A percentile compares a stretch with the other conserved stretches of the same genome.
Conservation (phyloP, 2,888 invertebrate genomes). For the Leucophenga maculata region DNA sequence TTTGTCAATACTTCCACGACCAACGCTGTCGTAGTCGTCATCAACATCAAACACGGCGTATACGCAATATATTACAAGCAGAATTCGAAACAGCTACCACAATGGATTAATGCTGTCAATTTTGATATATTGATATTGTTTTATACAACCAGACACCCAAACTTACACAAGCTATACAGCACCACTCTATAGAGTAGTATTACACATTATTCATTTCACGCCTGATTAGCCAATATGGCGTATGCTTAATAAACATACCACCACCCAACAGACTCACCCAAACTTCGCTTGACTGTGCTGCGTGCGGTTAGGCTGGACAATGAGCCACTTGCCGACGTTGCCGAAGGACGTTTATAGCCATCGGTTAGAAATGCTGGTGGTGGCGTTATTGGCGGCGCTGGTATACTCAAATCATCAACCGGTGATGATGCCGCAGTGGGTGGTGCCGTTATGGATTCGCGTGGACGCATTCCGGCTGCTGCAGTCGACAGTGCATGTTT, state of each 20-base stretch:
- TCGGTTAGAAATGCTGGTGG: slow-evolving; percentile 79
- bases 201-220: slow-evolving; percentile 5
- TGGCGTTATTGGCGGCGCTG: slow-evolving; percentile 78
- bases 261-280: slow-evolving; percentile 51
- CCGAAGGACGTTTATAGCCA: slow-evolving; percentile 73
- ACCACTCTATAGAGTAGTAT: neutral
- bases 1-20: slow-evolving; percentile 54
- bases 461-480: slow-evolving; percentile 41
- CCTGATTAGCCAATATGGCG: neutral
- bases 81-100: neutral
- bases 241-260: neutral
- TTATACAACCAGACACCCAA: neutral
- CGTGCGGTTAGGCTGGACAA: slow-evolving; percentile 51
- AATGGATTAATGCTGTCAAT: slow-evolving; percentile 21
- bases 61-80: slow-evolving; percentile 7
- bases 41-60: neutral
- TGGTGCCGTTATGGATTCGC: slow-evolving; percentile 58
- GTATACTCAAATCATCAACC: slow-evolving; percentile 64
- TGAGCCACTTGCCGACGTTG: slow-evolving; percentile 31
- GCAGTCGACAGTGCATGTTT: neutral
- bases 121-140: slow-evolving; percentile 28
- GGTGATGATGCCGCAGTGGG: slow-evolving; percentile 63
- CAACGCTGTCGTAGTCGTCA: neutral
- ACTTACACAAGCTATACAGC: neutral
- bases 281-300: slow-evolving; percentile 60